phyloP scores from a whole-genome alignment of 2,888 invertebrate species.

The Drosophila monieri region DNA sequence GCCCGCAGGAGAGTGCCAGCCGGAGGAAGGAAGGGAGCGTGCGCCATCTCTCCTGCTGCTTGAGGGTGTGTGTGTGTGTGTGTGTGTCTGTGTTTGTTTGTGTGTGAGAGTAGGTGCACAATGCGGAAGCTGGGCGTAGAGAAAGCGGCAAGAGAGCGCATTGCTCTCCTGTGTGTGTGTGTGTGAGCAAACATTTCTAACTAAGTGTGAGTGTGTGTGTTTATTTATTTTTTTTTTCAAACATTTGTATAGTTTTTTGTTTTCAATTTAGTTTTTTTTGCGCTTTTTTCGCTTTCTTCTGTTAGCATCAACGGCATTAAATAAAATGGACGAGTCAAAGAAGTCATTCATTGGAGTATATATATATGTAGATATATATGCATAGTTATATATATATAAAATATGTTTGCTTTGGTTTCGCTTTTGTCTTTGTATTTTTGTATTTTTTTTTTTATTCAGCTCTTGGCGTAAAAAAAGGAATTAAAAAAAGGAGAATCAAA shows the following conservation, averaged over 20 bases:
- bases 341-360: constrained; percentile 81
- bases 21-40: neutral
- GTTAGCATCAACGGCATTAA: constrained; percentile 82
- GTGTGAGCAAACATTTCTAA: constrained; percentile 28
- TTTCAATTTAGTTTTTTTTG: constrained; percentile 46
- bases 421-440: constrained; percentile 2
- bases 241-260: constrained; percentile 42
- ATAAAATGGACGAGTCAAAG: constrained; percentile 84
- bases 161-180: constrained; percentile 26
- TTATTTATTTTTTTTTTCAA: constrained; percentile 38
- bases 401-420: constrained; percentile 47
- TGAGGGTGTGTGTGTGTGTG: constrained; percentile 3
- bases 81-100: constrained; percentile 7
- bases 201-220: constrained; percentile 31
- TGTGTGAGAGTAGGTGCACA: constrained; percentile 28
- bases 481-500: constrained; percentile 33
- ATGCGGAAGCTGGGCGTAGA: constrained; percentile 34
- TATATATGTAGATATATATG: constrained; percentile 57
- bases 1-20: constrained; percentile 14
- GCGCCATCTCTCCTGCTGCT: constrained; percentile 23
- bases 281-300: constrained; percentile 72
- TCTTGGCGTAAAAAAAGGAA: constrained; percentile 11
- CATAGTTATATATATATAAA: constrained; percentile 66
- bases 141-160: constrained; percentile 25
- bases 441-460: constrained; percentile 23